Base-by-base conservation (phyloP, 2,113 vertebrate genomes). In the Cinclus cinclus region DNA sequence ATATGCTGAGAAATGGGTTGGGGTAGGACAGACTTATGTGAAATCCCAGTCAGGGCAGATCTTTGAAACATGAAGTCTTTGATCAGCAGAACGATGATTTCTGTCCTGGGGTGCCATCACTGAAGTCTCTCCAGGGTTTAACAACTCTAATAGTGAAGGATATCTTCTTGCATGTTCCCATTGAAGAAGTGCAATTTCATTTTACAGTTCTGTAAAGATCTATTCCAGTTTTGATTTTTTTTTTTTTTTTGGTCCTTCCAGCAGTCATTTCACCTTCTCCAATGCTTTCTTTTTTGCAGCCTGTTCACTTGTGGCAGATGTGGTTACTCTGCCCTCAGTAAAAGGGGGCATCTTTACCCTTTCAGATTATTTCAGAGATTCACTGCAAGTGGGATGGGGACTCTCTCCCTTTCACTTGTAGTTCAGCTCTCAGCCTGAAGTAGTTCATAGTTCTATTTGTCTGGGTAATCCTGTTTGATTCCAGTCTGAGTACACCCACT, bases 361-460 rank as follows among this genome's bases (percentile, higher is more conserved):
- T 50, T 28, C 1, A 1, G 13, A 22, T 37, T 21, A 42, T 76
- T 74, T 58, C 47, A 50, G 56, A 11, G 25, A 1, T 41, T 78
- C 33, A 7, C 16, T 74, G n/a, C 37, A 44, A 28, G 35, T 35
- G 20, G 35, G 12, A 17, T 4, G 10, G 27, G 2, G 30, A 1
- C 47, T 59, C 25, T 69, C 2, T 47, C 28, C 30, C 13, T 79
- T 28, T 41, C 2, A 0, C 46, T 82, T 5, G 1, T 1, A 70
- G 47, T 44, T 94, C 73, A 84, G 28, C 70, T 90, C 67, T 80
- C 28, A 69, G 47, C 28, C 65, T 78, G 24, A 78, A 70, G 56
- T 47, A 63, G 16, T 42, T 60, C 24, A 3, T 35, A 12, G 27
- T 35, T 33, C 15, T 68, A 35, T 30, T 71, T 79, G 78, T 60